These are phyloP conservation scores for Colletes latitarsis DNA, from an alignment of 1,140 invertebrate species.

Conservation along the genomic window DNA sequence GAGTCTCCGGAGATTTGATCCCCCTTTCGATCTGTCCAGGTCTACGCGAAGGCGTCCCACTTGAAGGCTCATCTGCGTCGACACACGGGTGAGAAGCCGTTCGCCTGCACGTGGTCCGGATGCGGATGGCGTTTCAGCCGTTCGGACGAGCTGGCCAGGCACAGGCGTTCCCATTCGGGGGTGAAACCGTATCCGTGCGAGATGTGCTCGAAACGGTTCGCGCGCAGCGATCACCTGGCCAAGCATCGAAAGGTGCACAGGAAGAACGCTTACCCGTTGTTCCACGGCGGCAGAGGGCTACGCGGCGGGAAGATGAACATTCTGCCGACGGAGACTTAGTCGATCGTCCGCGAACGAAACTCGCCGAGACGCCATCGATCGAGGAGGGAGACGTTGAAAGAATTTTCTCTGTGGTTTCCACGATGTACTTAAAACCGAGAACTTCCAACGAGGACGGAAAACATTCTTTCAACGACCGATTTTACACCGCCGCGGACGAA, in stretches of 20 bases:
- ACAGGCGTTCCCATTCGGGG: constrained; percentile 90
- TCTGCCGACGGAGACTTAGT: constrained; percentile 67
- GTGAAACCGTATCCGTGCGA: constrained; percentile 93
- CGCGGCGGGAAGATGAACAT: constrained; percentile 71
- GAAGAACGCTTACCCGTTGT: constrained; percentile 79
- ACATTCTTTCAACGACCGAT: background rate
- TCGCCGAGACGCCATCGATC: background rate
- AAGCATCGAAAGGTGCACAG: constrained; percentile 94
- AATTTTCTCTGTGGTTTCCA: constrained; percentile 7
- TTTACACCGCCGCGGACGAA: background rate
- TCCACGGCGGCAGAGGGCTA: constrained; percentile 69
- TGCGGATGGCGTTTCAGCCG: constrained; percentile 97
- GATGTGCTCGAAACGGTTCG: constrained; percentile 92
- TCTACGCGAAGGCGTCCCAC: constrained; percentile 96
- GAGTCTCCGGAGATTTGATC: background rate
- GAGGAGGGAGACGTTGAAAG: background rate
- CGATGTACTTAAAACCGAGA: constrained; percentile 2
- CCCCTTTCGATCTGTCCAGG: constrained; percentile 70
- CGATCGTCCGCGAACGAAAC: constrained; percentile 9
- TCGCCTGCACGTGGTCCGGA: constrained; percentile 93
- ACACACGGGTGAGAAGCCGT: constrained; percentile 97
- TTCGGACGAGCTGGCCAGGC: constrained; percentile 94
- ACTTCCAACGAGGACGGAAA: background rate
- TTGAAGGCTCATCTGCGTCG: constrained; percentile 95
- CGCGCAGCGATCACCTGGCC: constrained; percentile 93